These are phyloP conservation scores for Hydropsyche betteni DNA, from an alignment of 2,888 invertebrate species.

Conservation along the genomic window DNA sequence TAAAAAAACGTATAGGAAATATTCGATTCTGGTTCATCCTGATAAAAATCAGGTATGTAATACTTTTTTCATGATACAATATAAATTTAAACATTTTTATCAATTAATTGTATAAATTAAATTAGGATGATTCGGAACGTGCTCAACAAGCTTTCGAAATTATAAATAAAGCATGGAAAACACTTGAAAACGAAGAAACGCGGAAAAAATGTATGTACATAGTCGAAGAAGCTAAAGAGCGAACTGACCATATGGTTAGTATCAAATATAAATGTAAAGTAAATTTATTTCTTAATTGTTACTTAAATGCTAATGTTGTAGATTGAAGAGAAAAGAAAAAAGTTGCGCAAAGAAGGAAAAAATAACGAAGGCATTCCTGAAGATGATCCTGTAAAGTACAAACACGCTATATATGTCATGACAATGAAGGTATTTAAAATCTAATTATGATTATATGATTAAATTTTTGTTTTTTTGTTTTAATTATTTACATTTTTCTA, in stretches of 20 bases:
- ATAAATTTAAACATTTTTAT: neutral
- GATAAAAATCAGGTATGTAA: conserved; percentile 86
- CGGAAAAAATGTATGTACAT: conserved; percentile 94
- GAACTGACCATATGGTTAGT: conserved; percentile 90
- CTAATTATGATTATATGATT: neutral
- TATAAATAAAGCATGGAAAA: conserved; percentile 95
- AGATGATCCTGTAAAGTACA: conserved; percentile 84
- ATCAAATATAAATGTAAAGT: neutral
- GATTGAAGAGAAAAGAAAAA: conserved; percentile 93
- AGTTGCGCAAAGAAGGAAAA: conserved; percentile 91
- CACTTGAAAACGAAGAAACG: conserved; percentile 92
- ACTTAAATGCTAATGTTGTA: conserved; percentile 57
- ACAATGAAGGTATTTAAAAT: conserved; percentile 84
- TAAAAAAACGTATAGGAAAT: conserved; percentile 94
- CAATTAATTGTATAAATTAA: conserved; percentile 49
- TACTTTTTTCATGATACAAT: neutral
- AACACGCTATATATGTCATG: conserved; percentile 96
- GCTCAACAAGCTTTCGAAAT: conserved; percentile 94
- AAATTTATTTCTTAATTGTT: conserved; percentile 9
- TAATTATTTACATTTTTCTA: neutral
- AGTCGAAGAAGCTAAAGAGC: conserved; percentile 95
- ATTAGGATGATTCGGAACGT: conserved; percentile 89
- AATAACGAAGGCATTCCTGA: conserved; percentile 80
- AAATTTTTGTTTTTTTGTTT: neutral
- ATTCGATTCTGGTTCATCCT: conserved; percentile 98